Evolutionary conservation across 2,888 invertebrate genomes (phyloP), one percentile per base, ranked within the genome.

Genomic region (Pyrrhopygopsis socrates): DNA sequence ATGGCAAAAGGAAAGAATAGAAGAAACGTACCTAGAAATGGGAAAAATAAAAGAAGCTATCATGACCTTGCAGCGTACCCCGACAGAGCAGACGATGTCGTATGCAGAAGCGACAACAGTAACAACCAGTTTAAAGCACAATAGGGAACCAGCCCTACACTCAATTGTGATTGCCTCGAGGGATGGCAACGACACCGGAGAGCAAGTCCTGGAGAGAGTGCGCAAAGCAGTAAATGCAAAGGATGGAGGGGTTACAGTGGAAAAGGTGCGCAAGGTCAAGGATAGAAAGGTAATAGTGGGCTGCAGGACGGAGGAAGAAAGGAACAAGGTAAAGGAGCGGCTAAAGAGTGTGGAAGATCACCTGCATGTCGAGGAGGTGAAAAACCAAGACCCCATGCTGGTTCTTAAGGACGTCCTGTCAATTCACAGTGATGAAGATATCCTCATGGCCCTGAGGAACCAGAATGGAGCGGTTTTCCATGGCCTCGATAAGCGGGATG

Each of bases 181-280:
- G n/a, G 78, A 85, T 15, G 78, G 67, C 29, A 22, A 29, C 2
- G 70, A 81, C 6, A 81, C 87, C 5, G 82, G 79, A 18, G 87
- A 87, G 8, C 29, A 78, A 38, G 81, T 87, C 0, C 29, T 84
- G 20, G 50, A 78, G 4, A 75, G 30, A 18, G 24, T 84, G 15
- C 82, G 82, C 22, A 68, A 80, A 18, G 79, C 50, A 18, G 29
- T 77, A 0, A 50, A 84, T 13, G 79, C 81, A 4, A 84, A 82
- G 24, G 84, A 84, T 29, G 87, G 76, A 4, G 38, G 82, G 41
- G 30, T 82, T 0, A 45, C 30, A 22, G 67, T 85, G 15, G 85
- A 88, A 1, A 83, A 41, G 38, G 74, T 83, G 0, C 6, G 45
- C 11, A 45, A 45, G 15, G 45, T 18, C 3, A 45, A 45, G 15